phyloP scores from a whole-genome alignment of 2,888 invertebrate species.

The Ochlodes sylvanus region DNA sequence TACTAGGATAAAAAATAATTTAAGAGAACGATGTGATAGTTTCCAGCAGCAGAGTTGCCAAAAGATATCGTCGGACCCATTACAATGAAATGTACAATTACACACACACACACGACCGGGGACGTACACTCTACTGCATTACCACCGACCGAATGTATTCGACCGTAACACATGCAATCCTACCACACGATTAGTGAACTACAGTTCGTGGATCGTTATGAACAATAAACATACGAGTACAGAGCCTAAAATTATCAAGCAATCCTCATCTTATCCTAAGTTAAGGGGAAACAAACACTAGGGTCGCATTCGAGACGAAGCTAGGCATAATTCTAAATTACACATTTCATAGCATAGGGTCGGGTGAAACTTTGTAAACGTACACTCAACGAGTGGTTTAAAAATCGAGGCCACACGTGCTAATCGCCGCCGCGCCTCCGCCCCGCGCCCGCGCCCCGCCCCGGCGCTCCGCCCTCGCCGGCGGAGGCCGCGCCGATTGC shows the following conservation, averaged over 20 bases:
- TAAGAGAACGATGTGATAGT: slow-evolving; percentile 36
- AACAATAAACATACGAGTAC: slow-evolving; percentile 59
- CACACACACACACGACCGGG: slow-evolving; percentile 64
- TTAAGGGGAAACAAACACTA: slow-evolving; percentile 46
- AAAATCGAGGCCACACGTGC: slow-evolving; percentile 80
- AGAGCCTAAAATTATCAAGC: slow-evolving; percentile 63
- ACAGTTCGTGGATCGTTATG: slow-evolving; percentile 50
- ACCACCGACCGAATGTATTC: slow-evolving; percentile 21
- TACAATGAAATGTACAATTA: slow-evolving; percentile 82
- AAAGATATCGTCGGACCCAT: slow-evolving; percentile 63
- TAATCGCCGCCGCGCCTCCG: slow-evolving; percentile 61
- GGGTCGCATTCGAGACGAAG: slow-evolving; percentile 49
- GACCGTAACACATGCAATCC: slow-evolving; percentile 32
- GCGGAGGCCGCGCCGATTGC: slow-evolving; percentile 65
- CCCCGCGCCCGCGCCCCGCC: no score
- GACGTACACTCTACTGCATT: slow-evolving; percentile 51
- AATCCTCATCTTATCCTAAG: slow-evolving; percentile 59
- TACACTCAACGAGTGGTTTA: slow-evolving; percentile 60
- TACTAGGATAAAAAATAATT: slow-evolving; percentile 44
- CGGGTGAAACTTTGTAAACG: slow-evolving; percentile 57
- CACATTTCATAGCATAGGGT: slow-evolving; percentile 82
- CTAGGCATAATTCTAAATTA: slow-evolving; percentile 62
- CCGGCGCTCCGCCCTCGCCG: slow-evolving; percentile 31
- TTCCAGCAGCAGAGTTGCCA: slow-evolving; percentile 19
- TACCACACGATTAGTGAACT: slow-evolving; percentile 54